Evolutionary conservation across 2,888 invertebrate species (phyloP), one percentile per base, ranked within the genome.

Genomic region (Parthenolecanium corni): DNA sequence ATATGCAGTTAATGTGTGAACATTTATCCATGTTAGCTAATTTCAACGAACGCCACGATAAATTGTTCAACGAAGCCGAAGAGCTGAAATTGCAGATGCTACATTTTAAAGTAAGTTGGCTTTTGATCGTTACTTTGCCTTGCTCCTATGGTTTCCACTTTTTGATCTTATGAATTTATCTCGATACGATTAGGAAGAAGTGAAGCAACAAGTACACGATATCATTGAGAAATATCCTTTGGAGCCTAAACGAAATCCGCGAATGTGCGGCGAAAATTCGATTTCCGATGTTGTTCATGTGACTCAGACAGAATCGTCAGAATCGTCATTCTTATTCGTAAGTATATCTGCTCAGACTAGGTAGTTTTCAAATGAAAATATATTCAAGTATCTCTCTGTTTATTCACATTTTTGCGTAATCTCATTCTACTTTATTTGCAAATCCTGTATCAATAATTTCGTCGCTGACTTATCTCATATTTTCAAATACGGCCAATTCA

Each of bases 1-100:
- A 89, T 66, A 78, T 89, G 71, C 87, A 89, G 68, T 81, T 92
- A 66, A 84, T 92, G 71, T 84, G 84, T 51, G 89, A 90, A 71
- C 89, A 90, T 72, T 78, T 86, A 68, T 79, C 80, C 51, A 76
- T 80, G 0, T 78, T 90, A 65, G 80, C 82, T 46, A 80, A 80
- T 52, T 75, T 92, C 57, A 80, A 82, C 63, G 77, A 79, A 49
- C 79, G 84, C 20, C 85, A 86, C 68, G 74, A 78, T 3, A 75
- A 76, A 18, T 79, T 90, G 14, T 76, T 79, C 68, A 76, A 77
- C 0, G 82, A 83, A 52, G 83, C 89, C 0, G 75, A 79, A 14
- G 78, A 78, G 52, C 76, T 93, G 20, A 81, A 81, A 52, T 78
- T 80, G 49, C 84, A 86, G 69, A 84, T 93, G 69, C 73, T 79